Evolutionary conservation across 1,140 invertebrate genomes (phyloP), one percentile per base, ranked within the genome.

Genomic region (Octopus bimaculoides): DNA sequence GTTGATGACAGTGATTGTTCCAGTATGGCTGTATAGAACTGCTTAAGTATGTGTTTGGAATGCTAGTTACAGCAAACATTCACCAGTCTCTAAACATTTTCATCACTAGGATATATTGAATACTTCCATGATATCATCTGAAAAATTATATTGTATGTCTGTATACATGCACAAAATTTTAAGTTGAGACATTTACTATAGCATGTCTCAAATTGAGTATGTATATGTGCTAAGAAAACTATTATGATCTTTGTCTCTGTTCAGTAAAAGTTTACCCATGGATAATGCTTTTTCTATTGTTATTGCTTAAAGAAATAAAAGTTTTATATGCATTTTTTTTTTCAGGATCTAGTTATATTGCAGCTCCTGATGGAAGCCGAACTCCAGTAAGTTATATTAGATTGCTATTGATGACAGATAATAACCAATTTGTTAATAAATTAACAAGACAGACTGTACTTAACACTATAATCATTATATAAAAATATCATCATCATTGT

Each of bases 321-420:
- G 61, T 66, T 52, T 73, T 71, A 41, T 17, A 20, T 76, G 79
- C 53, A 20, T 74, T 75, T 81, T 20, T 81, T 77, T 54, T 81
- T 81, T n/a, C 81, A 91, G 90, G 97, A 0, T 98, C 97, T 0
- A 96, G 95, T 83, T 99, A 99, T 90, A 92, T 98, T 0, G 94
- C 97, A 71, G 95, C 95, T 17, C 98, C 98, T 0, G 95, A 99
- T 93, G 98, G 97, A 1, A 92, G 93, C 54, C 92, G 98, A 88
- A 98, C 96, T 79, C 95, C 95, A 6, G 95, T 95, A 85, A 86
- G 85, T 85, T 77, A 41, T 41, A 41, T 41, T 41, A 2, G 26
- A 41, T 41, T 41, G 26, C 26, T 41, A 41, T 41, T 41, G 26
- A 41, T 41, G 26, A 41, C 26, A 41, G 26, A 41, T 41, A 41